phyloP scores from a whole-genome alignment of 2,113 vertebrate species.

The Taxidea taxus region DNA sequence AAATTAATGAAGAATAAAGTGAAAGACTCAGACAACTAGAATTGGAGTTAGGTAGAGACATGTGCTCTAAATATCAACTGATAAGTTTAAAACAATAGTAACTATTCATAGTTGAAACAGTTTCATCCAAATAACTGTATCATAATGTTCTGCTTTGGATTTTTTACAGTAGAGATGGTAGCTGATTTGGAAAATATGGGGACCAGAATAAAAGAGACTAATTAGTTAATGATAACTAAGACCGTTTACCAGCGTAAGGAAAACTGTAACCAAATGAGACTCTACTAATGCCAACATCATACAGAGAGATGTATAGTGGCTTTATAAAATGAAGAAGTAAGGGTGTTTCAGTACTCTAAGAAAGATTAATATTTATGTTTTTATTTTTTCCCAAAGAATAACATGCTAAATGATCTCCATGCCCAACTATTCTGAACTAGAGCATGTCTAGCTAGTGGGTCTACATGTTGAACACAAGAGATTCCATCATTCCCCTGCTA shows the following conservation, averaged over 20 bases:
- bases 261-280: constrained; percentile 7
- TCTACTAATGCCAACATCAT: background rate
- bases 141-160: background rate
- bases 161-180: background rate
- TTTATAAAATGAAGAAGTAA: background rate
- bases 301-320: background rate
- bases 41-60: background rate
- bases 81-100: background rate
- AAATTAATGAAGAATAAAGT: background rate
- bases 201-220: background rate
- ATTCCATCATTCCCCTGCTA: background rate
- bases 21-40: background rate
- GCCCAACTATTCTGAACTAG: background rate
- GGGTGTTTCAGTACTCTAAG: background rate
- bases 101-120: background rate
- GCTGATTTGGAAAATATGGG: background rate
- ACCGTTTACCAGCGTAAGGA: background rate
- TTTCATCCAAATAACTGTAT: background rate
- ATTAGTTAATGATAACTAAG: constrained; percentile 21
- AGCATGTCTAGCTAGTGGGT: background rate
- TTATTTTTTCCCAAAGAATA: constrained; percentile 35
- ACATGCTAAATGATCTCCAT: background rate
- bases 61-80: background rate
- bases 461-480: background rate
- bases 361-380: background rate